Evolutionary conservation across 1,140 invertebrate genomes (phyloP), one percentile per base, ranked within the genome.

Genomic region (Formica exsecta): DNA sequence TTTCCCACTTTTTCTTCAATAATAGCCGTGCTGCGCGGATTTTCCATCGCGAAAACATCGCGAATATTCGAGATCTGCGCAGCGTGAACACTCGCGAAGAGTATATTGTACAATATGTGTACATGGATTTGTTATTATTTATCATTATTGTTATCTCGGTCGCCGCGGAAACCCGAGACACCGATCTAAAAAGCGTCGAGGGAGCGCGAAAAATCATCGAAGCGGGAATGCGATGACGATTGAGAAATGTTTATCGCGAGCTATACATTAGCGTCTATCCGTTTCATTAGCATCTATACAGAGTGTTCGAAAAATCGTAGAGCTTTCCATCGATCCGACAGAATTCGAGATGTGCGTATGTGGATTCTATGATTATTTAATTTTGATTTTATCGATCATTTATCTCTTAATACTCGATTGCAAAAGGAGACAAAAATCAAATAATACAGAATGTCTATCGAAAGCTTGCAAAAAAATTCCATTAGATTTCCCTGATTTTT

Each of bases 91-190:
- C 32, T 80, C 48, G 57, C 29, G 16, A 8, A 16, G 41, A 57
- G 38, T 32, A 4, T 32, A 32, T 13, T 13, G 9, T 6, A 32
- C 2, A 32, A 32, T 19, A 25, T 32, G 38, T 57, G 16, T 61
- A 48, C 22, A 29, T 22, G 9, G 48, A 11, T 61, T 83, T 83
- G 48, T 73, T 83, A 48, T 61, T 74, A 61, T 81, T 81, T 81
- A 59, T 81, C 68, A 8, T 83, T 61, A 83, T 83, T 74, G 54
- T 48, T 83, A 83, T 74, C 79, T 74, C 51, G 3, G 25, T 44
- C 13, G 66, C 38, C 79, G 70, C 79, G 54, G 68, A 62, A 83
- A 74, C n/a, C 11, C 25, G 22, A 80, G 64, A 68, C 76, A 57
- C 22, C 64, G 54, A 81, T 73, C 68, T 62, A 59, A 73, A 83